phyloP scores from a whole-genome alignment of 1,140 invertebrate species.

The Chrysoperla carnea region DNA sequence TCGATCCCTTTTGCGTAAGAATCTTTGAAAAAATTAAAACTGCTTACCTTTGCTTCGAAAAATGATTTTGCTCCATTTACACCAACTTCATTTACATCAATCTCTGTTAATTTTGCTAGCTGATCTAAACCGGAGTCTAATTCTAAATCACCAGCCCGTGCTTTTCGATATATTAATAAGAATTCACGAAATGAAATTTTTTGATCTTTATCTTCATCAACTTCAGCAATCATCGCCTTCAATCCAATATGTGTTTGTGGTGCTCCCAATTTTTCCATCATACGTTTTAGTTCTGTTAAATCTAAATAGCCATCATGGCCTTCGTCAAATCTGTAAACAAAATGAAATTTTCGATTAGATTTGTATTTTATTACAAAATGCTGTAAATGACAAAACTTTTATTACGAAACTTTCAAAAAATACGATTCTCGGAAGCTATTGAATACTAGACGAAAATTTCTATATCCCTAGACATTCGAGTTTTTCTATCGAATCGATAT shows the following conservation, averaged over 20 bases:
- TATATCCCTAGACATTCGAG: too few relatives aligned
- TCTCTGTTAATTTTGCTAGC: constrained; percentile 66
- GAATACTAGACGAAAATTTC: too few relatives aligned
- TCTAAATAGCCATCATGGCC: constrained; percentile 76
- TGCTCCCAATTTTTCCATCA: constrained; percentile 93
- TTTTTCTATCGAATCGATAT: too few relatives aligned
- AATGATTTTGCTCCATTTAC: constrained; percentile 79
- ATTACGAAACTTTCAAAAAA: background rate
- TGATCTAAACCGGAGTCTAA: constrained; percentile 66
- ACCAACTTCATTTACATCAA: constrained; percentile 76
- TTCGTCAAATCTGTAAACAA: constrained; percentile 65
- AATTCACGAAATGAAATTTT: constrained; percentile 88
- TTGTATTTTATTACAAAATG: background rate
- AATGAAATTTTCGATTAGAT: background rate
- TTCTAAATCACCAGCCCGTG: constrained; percentile 64
- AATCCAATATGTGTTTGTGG: constrained; percentile 87
- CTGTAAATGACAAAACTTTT: background rate
- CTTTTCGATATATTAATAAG: constrained; percentile 74
- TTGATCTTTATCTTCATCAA: constrained; percentile 79
- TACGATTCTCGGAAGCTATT: background rate
- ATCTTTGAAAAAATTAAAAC: too few relatives aligned
- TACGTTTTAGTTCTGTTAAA: constrained; percentile 73
- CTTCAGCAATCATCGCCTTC: constrained; percentile 87
- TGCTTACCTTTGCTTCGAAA: constrained; percentile 68
- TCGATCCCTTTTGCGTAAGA: too few relatives aligned